phyloP scores from a whole-genome alignment of 2,797 vertebrate genomes.

The Alauda arvensis region DNA sequence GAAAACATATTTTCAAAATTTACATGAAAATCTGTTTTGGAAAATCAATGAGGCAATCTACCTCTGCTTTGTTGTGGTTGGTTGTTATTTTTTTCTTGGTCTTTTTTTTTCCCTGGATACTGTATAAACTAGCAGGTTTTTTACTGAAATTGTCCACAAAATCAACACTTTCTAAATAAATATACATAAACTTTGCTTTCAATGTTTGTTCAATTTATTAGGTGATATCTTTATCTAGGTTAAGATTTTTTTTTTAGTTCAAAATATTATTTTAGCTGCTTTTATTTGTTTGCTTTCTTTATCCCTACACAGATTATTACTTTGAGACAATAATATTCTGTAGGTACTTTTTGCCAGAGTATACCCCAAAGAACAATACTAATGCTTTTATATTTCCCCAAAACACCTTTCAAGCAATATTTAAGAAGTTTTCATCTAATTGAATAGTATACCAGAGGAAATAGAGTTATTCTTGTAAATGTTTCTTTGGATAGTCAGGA shows the following conservation, averaged over 20 bases:
- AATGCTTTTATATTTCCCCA: conserved; percentile 3
- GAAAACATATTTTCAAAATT: not conserved
- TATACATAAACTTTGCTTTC: not conserved
- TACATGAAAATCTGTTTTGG: not conserved
- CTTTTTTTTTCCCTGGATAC: not conserved
- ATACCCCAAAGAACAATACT: not conserved
- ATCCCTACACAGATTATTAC: not conserved
- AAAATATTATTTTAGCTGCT: not conserved
- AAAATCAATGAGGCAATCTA: not conserved
- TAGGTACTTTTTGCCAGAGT: not conserved
- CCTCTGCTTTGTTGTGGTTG: not conserved
- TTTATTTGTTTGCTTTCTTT: not conserved
- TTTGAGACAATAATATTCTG: not conserved
- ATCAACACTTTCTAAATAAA: not conserved
- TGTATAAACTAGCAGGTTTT: not conserved
- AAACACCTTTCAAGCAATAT: conserved; percentile 21
- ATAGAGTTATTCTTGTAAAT: conserved; percentile 13
- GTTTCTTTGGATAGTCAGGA: conserved; percentile 1
- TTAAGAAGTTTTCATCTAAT: conserved; percentile 47
- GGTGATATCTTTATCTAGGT: not conserved
- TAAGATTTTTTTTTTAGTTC: not conserved
- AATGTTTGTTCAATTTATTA: not conserved
- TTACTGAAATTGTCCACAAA: not conserved
- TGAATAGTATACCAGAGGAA: conserved; percentile 17
- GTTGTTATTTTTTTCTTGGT: not conserved